Evolutionary conservation across 1,140 invertebrate genomes (phyloP).

Genomic region (Macrobrachium rosenbergii): DNA sequence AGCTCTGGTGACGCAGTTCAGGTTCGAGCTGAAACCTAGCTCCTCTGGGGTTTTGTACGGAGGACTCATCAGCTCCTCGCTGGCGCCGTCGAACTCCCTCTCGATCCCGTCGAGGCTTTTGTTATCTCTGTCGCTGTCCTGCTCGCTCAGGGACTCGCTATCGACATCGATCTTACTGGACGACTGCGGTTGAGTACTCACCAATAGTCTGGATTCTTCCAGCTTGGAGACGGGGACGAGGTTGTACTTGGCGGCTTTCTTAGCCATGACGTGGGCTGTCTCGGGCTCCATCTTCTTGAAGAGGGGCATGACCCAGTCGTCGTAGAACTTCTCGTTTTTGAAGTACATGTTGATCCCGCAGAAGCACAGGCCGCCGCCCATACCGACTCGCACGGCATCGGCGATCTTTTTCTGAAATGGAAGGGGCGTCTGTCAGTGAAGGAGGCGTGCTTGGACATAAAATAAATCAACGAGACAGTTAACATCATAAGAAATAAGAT

Average conservation of each 20-base stretch:
- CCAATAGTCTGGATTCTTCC: slow-evolving; percentile 47
- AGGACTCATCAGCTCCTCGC: slow-evolving; percentile 37
- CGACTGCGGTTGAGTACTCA: slow-evolving; percentile 45
- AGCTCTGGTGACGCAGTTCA: background rate
- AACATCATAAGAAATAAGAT: too few species aligned
- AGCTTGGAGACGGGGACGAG: slow-evolving; percentile 51
- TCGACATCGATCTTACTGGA: slow-evolving; percentile 3
- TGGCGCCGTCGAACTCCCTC: slow-evolving; percentile 25
- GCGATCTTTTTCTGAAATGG: slow-evolving; percentile 49
- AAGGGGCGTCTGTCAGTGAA: background rate
- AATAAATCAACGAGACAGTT: too few species aligned
- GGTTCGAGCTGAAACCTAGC: background rate
- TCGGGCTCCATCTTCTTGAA: slow-evolving; percentile 51
- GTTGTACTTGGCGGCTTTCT: slow-evolving; percentile 56
- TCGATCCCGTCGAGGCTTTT: slow-evolving; percentile 17
- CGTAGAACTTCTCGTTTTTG: slow-evolving; percentile 60
- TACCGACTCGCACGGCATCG: slow-evolving; percentile 39
- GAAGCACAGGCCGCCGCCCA: slow-evolving; percentile 53
- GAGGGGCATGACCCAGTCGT: slow-evolving; percentile 59
- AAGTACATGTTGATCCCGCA: slow-evolving; percentile 59
- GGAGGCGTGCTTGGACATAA: background rate
- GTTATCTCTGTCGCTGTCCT: slow-evolving; percentile 23
- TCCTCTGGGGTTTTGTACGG: background rate
- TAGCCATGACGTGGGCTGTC: slow-evolving; percentile 45
- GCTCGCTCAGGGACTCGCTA: background rate